Evolutionary conservation across 2,888 invertebrate genomes (phyloP), one percentile per base, ranked within the genome.

Genomic region (Drosophila phalerata): DNA sequence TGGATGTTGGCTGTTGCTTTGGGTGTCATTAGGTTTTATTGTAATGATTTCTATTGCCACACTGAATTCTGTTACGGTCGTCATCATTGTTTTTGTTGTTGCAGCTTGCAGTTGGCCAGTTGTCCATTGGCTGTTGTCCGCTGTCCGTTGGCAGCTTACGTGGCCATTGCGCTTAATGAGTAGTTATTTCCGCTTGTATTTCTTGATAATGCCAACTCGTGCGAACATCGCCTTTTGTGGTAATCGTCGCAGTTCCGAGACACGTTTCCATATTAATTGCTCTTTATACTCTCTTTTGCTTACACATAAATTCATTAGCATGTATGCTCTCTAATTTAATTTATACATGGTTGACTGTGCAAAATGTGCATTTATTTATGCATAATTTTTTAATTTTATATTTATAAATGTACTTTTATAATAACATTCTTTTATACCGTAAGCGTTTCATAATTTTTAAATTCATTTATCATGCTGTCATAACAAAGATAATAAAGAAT

Each of bases 11-110:
- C 79, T 79, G 83, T 80, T 82, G 86, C 86, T 83, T 88, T 52
- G 73, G 72, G 79, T 71, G 61, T 74, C 88, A 85, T 85, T 85
- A 84, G 67, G 86, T 85, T 85, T 85, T 85, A 85, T 85, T 85
- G 86, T 85, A 86, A 85, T 88, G 85, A 84, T 88, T 85, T 85
- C 88, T 86, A 88, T 88, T 88, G 80, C 88, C 86, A 63, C 80
- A 72, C 72, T 65, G 61, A 68, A 62, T 65, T 45, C 57, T 53
- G 40, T 22, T 10, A 57, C 58, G 51, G 49, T 71, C 61, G 45
- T 51, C 67, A 48, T 34, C 48, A 19, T 38, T 67, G 56, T 15
- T 65, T 51, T 38, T 63, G 69, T 48, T 69, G 63, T n/a, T 60
- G 58, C 38, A 61, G 15, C 47, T 51, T 76, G 74, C 67, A 37